A percentile compares a stretch with the other conserved stretches of the same genome.
Conservation (phyloP, 2,888 invertebrate genomes). For the Callyntrura sp. region DNA sequence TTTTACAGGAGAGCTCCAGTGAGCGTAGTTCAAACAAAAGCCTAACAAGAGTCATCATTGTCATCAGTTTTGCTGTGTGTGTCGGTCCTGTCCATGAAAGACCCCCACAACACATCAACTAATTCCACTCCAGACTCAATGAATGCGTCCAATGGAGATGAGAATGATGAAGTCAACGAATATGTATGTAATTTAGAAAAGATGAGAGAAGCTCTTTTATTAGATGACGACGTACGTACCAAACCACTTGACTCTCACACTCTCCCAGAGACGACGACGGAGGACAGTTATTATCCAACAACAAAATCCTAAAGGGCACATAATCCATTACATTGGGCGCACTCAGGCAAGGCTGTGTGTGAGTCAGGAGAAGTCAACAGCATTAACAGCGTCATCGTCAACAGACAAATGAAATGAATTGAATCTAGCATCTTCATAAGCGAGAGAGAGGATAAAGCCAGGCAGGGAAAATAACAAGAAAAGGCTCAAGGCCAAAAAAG, state of each 20-base stretch:
- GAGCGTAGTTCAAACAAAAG: slow-evolving; percentile 9
- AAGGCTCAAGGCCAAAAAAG: slow-evolving; percentile 61
- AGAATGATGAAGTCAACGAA: slow-evolving; percentile 43
- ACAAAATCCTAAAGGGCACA: slow-evolving; percentile 41
- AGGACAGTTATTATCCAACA: slow-evolving; percentile 70
- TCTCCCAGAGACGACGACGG: slow-evolving; percentile 24
- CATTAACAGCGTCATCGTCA: slow-evolving; percentile 1
- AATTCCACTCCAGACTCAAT: neutral
- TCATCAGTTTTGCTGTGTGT: neutral
- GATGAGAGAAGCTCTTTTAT: slow-evolving; percentile 47
- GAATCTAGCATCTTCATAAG: neutral
- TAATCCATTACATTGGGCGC: slow-evolving; percentile 18
- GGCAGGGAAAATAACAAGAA: neutral
- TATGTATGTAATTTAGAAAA: slow-evolving; percentile 15
- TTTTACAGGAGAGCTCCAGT: neutral
- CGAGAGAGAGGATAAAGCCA: neutral
- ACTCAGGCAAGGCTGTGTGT: slow-evolving; percentile 5
- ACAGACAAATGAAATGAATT: slow-evolving; percentile 28
- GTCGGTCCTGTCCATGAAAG: slow-evolving; percentile 45
- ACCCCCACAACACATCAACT: slow-evolving; percentile 19
- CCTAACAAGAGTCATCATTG: slow-evolving; percentile 25
- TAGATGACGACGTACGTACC: slow-evolving; percentile 19
- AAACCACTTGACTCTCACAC: slow-evolving; percentile 39
- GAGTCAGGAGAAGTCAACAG: slow-evolving; percentile 43
- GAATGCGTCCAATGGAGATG: too few relatives aligned